Base-by-base conservation (phyloP, 1,140 invertebrate genomes). In the Habropoda laboriosa region DNA sequence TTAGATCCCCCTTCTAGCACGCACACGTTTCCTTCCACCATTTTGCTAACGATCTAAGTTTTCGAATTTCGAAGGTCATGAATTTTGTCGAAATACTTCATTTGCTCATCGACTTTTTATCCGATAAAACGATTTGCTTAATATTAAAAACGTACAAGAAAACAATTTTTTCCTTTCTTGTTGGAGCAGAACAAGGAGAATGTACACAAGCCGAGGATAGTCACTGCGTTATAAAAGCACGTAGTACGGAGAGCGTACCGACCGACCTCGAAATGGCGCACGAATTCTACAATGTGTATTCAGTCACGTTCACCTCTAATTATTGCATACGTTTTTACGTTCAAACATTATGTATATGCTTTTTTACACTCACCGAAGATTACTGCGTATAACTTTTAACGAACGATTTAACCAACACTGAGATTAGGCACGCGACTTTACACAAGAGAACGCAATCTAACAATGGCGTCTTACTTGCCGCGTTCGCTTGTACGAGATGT, bases 401-500 rank as follows among this genome's bases (percentile, higher is more conserved):
- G 7, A 51, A 81, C 21, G 1, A 75, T 13, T 58, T 49, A 60
- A 49, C 53, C 49, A 38, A 71, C n/a, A 40, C 64, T 38, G n/a
- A n/a, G 40, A 24, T 16, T 8, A 13, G 21, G 21, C 21, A 60
- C 47, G 18, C 61, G 47, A 74, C 49, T 55, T 51, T 53, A 32
- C 53, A 74, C 68, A 57, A 60, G 24, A 51, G 55, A 83, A 84
- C 47, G 63, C 61, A 66, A 81, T 42, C 38, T 66, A 81, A 51
- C 42, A 85, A 85, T 85, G 83, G 82, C 83, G 83, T 81, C 82
- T 40, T 55, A 42, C 53, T 80, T 57, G 63, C 64, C 70, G 83
- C 82, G 79, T 78, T 42, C 70, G 81, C 45, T 68, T 40, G 27
- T 68, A 30, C 49, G 47, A 30, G 55, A 49, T 47, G 49, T 61